Evolutionary conservation across 2,888 invertebrate genomes (phyloP).

Genomic region (Molanna angustata): DNA sequence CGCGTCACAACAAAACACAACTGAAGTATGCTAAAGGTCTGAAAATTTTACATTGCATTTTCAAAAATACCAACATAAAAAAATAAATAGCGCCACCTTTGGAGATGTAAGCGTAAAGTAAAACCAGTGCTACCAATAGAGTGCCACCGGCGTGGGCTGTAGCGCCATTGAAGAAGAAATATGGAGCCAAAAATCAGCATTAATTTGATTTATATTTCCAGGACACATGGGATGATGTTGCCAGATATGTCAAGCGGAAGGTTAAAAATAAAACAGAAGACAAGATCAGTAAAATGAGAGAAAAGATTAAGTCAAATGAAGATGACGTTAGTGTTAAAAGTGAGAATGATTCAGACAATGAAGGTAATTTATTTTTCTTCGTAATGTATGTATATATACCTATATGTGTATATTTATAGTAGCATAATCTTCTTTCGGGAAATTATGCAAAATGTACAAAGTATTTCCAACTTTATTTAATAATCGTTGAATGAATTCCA

Average conservation of each 20-base stretch:
- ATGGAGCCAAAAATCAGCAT: no score
- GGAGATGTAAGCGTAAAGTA: no score
- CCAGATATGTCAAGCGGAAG: slow-evolving; percentile 77
- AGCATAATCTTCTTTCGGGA: neutral
- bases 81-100: no score
- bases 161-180: no score
- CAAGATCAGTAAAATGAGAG: slow-evolving; percentile 63
- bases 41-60: no score
- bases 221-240: slow-evolving; percentile 77
- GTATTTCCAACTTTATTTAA: neutral
- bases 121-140: no score
- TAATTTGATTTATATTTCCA: slow-evolving; percentile 35
- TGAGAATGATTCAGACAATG: slow-evolving; percentile 51
- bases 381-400: neutral
- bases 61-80: no score
- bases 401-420: neutral
- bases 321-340: slow-evolving; percentile 42
- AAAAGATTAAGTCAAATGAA: slow-evolving; percentile 45
- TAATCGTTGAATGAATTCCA: neutral
- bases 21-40: no score
- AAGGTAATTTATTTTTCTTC: slow-evolving; percentile 41
- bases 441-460: neutral
- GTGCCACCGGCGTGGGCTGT: no score
- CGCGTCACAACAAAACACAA: no score
- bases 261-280: slow-evolving; percentile 80